Evolutionary conservation across 2,113 vertebrate genomes (phyloP).

Genomic region (Eonycteris spelaea): DNA sequence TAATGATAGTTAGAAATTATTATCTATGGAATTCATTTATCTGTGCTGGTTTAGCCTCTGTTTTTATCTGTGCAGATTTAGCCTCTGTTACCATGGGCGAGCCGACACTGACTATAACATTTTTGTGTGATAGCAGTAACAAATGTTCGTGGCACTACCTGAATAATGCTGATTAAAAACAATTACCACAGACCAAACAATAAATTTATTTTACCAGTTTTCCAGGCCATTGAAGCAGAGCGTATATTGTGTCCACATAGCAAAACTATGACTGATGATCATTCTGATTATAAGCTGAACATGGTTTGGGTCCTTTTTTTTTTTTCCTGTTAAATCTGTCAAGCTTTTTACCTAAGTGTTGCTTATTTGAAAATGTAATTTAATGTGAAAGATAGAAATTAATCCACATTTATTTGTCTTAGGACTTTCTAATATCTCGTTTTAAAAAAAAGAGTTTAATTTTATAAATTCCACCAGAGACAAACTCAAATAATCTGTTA

Average conservation of each 20-base stretch:
- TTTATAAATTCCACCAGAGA: constrained; percentile 7
- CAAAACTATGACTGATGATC: constrained; percentile 14
- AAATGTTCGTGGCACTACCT: neutral
- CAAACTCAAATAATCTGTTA: neutral
- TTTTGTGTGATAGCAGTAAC: constrained; percentile 7
- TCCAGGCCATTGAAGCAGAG: constrained; percentile 19
- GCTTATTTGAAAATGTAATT: constrained; percentile 53
- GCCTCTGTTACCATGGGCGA: neutral
- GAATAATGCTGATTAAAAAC: constrained; percentile 26
- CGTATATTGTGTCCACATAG: neutral
- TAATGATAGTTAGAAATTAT: constrained; percentile 7
- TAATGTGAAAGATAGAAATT: neutral
- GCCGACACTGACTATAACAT: neutral
- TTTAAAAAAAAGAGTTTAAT: neutral
- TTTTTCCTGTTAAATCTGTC: constrained; percentile 25
- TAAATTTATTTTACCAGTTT: constrained; percentile 37
- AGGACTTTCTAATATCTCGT: neutral
- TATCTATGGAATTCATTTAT: neutral
- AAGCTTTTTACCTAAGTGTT: neutral
- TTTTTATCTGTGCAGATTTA: neutral
- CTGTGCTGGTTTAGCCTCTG: neutral
- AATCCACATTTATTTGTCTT: neutral
- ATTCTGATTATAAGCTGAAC: neutral
- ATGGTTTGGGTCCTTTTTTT: neutral
- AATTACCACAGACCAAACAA: neutral